Conservation (phyloP, 2,888 invertebrate genomes). For the Leucozona laternaria region DNA sequence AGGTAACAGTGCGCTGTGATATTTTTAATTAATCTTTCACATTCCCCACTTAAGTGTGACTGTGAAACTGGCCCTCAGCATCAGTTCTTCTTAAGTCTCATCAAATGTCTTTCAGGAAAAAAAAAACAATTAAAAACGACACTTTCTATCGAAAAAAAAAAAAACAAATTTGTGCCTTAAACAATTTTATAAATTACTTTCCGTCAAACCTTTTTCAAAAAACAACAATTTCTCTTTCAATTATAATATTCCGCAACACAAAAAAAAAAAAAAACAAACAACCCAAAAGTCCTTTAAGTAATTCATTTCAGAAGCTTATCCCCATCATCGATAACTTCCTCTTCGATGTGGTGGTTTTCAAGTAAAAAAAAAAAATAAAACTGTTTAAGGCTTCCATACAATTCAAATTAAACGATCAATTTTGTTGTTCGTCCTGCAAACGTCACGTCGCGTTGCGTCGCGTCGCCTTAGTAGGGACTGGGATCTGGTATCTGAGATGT, state of each 20-base stretch:
- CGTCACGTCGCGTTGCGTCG: no score
- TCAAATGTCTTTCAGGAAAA: not conserved
- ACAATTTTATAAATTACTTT: not conserved
- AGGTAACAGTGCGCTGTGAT: no score
- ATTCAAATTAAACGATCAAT: not conserved
- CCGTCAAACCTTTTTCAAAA: not conserved
- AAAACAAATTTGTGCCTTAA: not conserved
- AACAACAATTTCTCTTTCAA: not conserved
- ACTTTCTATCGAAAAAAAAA: not conserved
- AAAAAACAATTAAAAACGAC: not conserved
- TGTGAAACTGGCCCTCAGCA: no score
- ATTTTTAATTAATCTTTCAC: no score
- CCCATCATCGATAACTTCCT: not conserved
- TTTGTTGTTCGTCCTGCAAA: not conserved
- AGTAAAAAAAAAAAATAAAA: not conserved
- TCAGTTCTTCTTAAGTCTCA: no score
- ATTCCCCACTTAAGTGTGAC: no score
- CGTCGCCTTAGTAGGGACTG: slow-evolving; percentile 7
- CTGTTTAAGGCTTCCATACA: not conserved
- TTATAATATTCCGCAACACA: not conserved
- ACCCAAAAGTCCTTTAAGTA: slow-evolving; percentile 9
- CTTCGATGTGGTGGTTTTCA: not conserved
- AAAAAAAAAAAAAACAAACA: not conserved
- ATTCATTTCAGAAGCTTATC: slow-evolving; percentile 10
- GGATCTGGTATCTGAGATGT: no score